A percentile compares a stretch with the other conserved stretches of the same genome.
These are phyloP conservation scores for Anadara kagoshimensis DNA, from an alignment of 1,140 invertebrate genomes.

Conservation along the genomic window DNA sequence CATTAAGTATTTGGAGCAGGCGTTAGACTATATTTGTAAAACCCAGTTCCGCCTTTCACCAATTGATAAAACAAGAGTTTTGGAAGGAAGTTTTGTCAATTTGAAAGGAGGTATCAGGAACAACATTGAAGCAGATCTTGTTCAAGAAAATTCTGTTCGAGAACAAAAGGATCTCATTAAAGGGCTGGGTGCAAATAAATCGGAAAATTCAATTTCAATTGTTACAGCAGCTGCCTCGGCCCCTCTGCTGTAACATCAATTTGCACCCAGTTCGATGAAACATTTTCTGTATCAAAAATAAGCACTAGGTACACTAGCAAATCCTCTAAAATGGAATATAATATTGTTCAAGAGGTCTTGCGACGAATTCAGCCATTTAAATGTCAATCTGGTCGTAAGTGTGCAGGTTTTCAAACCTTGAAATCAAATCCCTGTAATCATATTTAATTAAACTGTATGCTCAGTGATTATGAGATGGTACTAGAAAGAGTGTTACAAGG, in stretches of 20 bases:
- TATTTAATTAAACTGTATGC: too few species aligned
- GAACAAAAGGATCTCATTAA: conserved; percentile 34
- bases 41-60: conserved; percentile 8
- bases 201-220: conserved; percentile 11
- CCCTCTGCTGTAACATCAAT: not conserved
- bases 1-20: not conserved
- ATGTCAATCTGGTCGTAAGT: not conserved
- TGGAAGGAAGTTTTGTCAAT: conserved; percentile 19
- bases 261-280: conserved; percentile 9
- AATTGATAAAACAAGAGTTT: conserved; percentile 9
- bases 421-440: too few species aligned
- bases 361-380: conserved; percentile 17
- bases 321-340: not conserved
- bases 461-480: too few species aligned
- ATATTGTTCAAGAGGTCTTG: conserved; percentile 6
- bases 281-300: conserved; percentile 3
- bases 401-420: too few species aligned
- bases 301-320: not conserved
- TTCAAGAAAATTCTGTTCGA: conserved; percentile 28
- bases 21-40: not conserved
- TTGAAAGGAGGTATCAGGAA: conserved; percentile 12
- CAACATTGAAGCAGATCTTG: conserved; percentile 28
- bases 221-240: conserved; percentile 16
- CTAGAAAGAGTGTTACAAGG: too few species aligned
- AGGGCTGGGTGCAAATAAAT: conserved; percentile 30